Evolutionary conservation across 2,113 vertebrate genomes (phyloP), one percentile per base, ranked within the genome.

Genomic region (Centropus unirufus): DNA sequence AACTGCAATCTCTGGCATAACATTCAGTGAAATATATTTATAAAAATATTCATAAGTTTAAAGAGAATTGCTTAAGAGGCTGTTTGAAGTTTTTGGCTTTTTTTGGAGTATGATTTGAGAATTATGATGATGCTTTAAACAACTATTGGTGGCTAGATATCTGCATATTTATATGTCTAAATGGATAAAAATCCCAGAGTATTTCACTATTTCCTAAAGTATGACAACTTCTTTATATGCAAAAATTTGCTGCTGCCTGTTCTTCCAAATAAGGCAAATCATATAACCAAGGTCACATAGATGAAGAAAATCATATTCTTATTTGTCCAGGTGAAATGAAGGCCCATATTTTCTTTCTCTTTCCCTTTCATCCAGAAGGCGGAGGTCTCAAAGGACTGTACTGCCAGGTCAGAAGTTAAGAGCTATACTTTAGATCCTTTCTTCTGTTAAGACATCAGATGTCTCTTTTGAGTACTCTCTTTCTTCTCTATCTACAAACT

Each of bases 361-460:
- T 87, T 76, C 22, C 8, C 24, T 90, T 95, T 96, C 55, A 90
- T 94, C 15, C 75, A 62, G 27, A 83, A 87, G 11, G 23, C 18
- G 58, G 63, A 70, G 32, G 55, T 94, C 93, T 86, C 91, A 85
- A 62, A 59, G 58, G 89, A 89, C 55, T 44, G 7, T 49, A 90
- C 63, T 85, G 78, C 6, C 42, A 39, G 75, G 90, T 94, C 91
- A 96, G 83, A 92, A 92, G 79, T 87, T 84, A 86, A 93, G 64
- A 92, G 59, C 14, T 58, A 27, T 76, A 59, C 5, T 91, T 95
- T 74, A 92, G 46, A 85, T 86, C 32, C 39, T 94, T 93, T 87
- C 59, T 93, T 80, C 70, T 78, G 68, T 24, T 83, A 85, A 95
- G 67, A 29, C 40, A 68, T 88, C 51, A 92, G 62, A 92, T 85